These are phyloP conservation scores for Fregetta grallaria DNA, from an alignment of 2,113 vertebrate species.

Conservation along the genomic window DNA sequence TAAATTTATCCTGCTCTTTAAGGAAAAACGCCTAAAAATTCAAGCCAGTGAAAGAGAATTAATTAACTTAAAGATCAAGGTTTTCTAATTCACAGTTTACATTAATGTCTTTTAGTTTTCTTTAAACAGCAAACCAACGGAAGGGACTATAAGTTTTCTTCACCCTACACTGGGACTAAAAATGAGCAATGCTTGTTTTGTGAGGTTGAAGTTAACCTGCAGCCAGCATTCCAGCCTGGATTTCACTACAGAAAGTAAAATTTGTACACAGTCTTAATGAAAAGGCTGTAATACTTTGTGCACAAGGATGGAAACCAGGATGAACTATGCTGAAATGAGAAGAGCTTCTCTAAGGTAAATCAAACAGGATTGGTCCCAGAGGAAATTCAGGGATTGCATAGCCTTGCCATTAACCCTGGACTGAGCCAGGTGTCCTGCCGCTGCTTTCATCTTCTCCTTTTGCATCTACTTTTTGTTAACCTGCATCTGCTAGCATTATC, in stretches of 20 bases:
- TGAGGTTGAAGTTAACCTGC: not conserved
- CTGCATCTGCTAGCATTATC: not conserved
- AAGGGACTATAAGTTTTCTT: not conserved
- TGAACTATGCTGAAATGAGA: not conserved
- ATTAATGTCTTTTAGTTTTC: not conserved
- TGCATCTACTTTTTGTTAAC: not conserved
- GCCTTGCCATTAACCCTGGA: not conserved
- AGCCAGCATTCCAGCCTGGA: not conserved
- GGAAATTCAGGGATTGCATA: not conserved
- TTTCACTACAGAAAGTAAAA: not conserved
- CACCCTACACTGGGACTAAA: not conserved
- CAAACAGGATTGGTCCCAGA: not conserved
- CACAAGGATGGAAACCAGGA: not conserved
- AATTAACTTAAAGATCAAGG: not conserved
- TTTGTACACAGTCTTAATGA: not conserved
- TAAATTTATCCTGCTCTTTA: conserved; percentile 1
- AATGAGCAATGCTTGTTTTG: not conserved
- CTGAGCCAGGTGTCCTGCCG: not conserved
- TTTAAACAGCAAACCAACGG: not conserved
- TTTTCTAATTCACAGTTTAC: conserved; percentile 7
- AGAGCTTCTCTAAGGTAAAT: not conserved
- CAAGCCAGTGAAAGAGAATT: not conserved
- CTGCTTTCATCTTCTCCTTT: not conserved
- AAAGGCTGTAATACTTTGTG: not conserved
- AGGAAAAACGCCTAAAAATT: not conserved